Base-by-base conservation (phyloP, 2,888 invertebrate genomes). In the Chloroclystis v-ata region DNA sequence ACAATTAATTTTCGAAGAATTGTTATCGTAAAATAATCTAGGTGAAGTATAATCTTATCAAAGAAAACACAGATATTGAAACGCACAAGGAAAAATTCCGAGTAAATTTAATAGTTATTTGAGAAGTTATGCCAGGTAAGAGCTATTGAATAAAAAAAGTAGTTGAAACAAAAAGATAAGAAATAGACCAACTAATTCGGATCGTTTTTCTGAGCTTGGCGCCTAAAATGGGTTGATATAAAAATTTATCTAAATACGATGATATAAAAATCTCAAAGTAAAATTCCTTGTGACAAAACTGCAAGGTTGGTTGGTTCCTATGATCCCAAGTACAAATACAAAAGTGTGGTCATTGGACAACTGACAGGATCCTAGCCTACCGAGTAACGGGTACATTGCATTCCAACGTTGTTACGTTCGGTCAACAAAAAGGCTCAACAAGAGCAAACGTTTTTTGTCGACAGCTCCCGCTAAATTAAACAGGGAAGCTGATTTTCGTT, bases 401-500 rank as follows among this genome's bases (percentile, higher is more conserved):
- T 85, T 82, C 81, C 80, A 64, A 63, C 67, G 72, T 72, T 75
- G 81, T 80, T 76, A 77, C 75, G 77, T 78, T 72, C 67, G 75
- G 74, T 71, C 77, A 77, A 79, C 81, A 83, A 84, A 85, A 84
- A 81, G 72, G 69, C 70, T 72, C 71, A 75, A 71, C 77, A 65
- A 70, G 71, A 71, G 68, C 75, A 69, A 72, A 69, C 75, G 74
- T 76, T 85, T 84, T 83, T 85, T 84, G 82, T 76, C 72, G 70
- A 77, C 78, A 75, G 67, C 75, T 77, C 75, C 73, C 76, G 82
- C 82, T 80, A 86, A 86, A 85, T 86, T 84, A 84, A 84, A 85
- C 82, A 81, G 75, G 75, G 76, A 71, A 75, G 79, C 75, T 73
- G 76, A 80, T 80, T 82, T 82, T 78, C 71, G 78, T 79, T 77